A percentile compares a stretch with the other conserved stretches of the same genome.
These are phyloP conservation scores for Octonoba sinensis DNA, from an alignment of 2,888 invertebrate genomes.

Conservation along the genomic window DNA sequence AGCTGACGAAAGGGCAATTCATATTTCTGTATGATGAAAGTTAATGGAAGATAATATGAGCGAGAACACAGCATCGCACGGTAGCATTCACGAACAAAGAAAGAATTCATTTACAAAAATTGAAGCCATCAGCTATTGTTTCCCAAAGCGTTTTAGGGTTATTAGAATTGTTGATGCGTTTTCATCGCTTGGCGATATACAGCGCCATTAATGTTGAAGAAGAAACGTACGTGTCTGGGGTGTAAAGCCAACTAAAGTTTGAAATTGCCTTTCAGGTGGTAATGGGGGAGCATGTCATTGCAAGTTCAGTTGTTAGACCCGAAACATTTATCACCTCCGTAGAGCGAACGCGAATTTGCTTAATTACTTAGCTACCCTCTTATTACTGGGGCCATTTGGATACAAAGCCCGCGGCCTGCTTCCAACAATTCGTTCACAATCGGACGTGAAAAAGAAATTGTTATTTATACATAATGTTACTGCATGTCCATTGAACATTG, in stretches of 20 bases:
- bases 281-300: conserved; percentile 60
- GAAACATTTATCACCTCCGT: conserved; percentile 56
- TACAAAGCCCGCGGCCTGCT: no score
- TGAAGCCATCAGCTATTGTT: conserved; percentile 63
- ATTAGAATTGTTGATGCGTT: conserved; percentile 60
- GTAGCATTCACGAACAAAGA: conserved; percentile 61
- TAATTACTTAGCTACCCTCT: conserved; percentile 62
- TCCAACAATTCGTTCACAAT: no score
- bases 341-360: conserved; percentile 57
- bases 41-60: conserved; percentile 59
- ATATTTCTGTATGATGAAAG: conserved; percentile 61
- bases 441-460: no score
- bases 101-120: conserved; percentile 63
- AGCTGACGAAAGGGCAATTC: conserved; percentile 62
- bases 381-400: conserved; percentile 29
- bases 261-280: conserved; percentile 45
- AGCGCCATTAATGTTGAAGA: conserved; percentile 48
- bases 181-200: conserved; percentile 40
- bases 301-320: conserved; percentile 52
- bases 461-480: no score
- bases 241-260: conserved; percentile 33
- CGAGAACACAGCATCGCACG: conserved; percentile 61
- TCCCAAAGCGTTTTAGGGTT: conserved; percentile 63
- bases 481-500: no score
- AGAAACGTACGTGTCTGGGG: conserved; percentile 45